phyloP scores from a whole-genome alignment of 2,888 invertebrate genomes.

The Drosophila sordidapex region DNA sequence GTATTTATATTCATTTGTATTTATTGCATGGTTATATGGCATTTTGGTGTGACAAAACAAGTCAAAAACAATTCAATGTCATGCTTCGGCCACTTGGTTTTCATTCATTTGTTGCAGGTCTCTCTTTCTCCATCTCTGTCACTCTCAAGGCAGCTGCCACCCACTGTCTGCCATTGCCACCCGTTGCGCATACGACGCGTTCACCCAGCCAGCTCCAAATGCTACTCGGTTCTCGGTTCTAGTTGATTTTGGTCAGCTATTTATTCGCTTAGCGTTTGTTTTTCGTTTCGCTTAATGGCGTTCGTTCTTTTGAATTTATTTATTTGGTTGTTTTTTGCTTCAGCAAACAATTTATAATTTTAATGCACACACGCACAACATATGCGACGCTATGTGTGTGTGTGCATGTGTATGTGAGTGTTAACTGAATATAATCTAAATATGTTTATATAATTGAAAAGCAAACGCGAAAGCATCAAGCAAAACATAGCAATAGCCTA shows the following conservation, averaged over 20 bases:
- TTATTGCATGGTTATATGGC: slow-evolving; percentile 31
- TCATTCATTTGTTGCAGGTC: slow-evolving; percentile 75
- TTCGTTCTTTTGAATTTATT: slow-evolving; percentile 57
- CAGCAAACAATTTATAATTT: slow-evolving; percentile 78
- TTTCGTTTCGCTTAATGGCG: slow-evolving; percentile 21
- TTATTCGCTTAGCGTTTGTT: slow-evolving; percentile 55
- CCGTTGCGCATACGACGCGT: slow-evolving; percentile 49
- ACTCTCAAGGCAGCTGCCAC: slow-evolving; percentile 48
- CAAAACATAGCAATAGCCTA: slow-evolving; percentile 53
- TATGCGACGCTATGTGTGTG: slow-evolving; percentile 13
- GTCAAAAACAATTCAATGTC: slow-evolving; percentile 72
- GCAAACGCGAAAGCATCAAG: slow-evolving; percentile 74
- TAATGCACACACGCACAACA: slow-evolving; percentile 68
- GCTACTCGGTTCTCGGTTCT: slow-evolving; percentile 9
- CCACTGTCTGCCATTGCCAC: not conserved
- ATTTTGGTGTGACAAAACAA: slow-evolving; percentile 66
- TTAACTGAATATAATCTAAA: slow-evolving; percentile 77
- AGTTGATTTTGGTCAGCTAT: slow-evolving; percentile 63
- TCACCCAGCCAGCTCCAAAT: slow-evolving; percentile 26
- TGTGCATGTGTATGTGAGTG: slow-evolving; percentile 32
- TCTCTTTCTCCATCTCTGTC: slow-evolving; percentile 24
- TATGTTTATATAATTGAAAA: slow-evolving; percentile 80
- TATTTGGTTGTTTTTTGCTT: slow-evolving; percentile 72
- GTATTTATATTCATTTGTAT: slow-evolving; percentile 6
- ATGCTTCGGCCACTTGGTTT: slow-evolving; percentile 71